A percentile compares a stretch with the other conserved stretches of the same genome.
Evolutionary conservation across 2,113 vertebrate species (phyloP).

Genomic region (Ariopsis seemanni): DNA sequence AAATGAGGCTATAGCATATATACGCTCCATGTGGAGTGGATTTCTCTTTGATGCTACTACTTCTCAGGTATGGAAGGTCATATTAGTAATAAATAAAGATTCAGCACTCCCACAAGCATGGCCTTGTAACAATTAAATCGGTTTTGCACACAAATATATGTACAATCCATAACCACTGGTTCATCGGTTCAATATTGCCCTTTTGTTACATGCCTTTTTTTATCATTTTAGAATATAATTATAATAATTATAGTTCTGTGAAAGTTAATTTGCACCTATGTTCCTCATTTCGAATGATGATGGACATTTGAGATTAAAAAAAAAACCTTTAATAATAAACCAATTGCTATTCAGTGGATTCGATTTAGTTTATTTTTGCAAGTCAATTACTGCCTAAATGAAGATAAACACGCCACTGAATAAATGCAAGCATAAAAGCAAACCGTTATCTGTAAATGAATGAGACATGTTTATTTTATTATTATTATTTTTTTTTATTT

Average conservation of each 20-base stretch:
- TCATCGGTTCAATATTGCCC: too few relatives aligned
- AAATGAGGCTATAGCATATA: constrained; percentile 3
- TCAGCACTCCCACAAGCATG: neutral
- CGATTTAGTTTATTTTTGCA: neutral
- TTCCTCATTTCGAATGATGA: neutral
- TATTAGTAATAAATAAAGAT: neutral
- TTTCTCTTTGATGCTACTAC: neutral
- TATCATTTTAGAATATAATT: neutral
- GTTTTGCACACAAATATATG: neutral
- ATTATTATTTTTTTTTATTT: neutral
- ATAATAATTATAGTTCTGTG: neutral
- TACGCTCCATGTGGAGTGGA: neutral
- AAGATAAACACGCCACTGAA: neutral
- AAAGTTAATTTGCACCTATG: neutral
- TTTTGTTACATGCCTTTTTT: neutral
- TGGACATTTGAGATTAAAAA: neutral
- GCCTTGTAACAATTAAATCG: neutral
- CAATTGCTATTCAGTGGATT: neutral
- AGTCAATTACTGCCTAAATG: neutral
- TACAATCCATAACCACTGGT: too few relatives aligned
- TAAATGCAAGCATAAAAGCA: neutral
- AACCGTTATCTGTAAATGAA: neutral
- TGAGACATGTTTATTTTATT: neutral
- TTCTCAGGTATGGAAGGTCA: neutral
- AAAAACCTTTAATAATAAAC: neutral